These are phyloP conservation scores for Amphipyra berbera DNA, from an alignment of 2,888 invertebrate species.

Conservation along the genomic window DNA sequence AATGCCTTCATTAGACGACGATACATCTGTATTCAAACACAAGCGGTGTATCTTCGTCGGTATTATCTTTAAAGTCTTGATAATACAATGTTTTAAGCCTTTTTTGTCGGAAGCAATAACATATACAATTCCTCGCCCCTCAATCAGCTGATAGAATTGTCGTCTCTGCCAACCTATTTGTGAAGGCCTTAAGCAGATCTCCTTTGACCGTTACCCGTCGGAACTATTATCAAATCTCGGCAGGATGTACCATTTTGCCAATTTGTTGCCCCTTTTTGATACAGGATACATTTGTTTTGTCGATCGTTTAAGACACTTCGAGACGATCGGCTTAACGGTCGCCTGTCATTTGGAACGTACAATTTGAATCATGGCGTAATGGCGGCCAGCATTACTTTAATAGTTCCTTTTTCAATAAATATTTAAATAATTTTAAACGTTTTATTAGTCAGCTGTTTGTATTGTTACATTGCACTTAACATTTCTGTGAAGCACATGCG, in stretches of 20 bases:
- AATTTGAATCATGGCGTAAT: slow-evolving; percentile 36
- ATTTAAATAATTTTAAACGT: slow-evolving; percentile 20
- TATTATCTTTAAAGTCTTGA: background rate
- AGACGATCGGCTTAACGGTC: slow-evolving; percentile 55
- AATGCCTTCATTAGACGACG: background rate
- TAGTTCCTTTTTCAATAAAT: slow-evolving; percentile 17
- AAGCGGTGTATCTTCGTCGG: background rate
- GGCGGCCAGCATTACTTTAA: slow-evolving; percentile 29
- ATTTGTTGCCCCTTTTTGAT: slow-evolving; percentile 79
- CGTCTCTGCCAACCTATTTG: slow-evolving; percentile 6
- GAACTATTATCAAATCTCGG: slow-evolving; percentile 64
- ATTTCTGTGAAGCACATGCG: slow-evolving; percentile 35
- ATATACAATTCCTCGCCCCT: slow-evolving; percentile 12
- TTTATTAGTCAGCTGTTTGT: slow-evolving; percentile 34
- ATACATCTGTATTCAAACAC: background rate
- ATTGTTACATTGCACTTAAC: slow-evolving; percentile 35
- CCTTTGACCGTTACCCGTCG: slow-evolving; percentile 41
- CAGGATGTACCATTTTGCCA: slow-evolving; percentile 84
- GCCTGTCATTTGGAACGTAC: slow-evolving; percentile 31
- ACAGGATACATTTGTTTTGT: slow-evolving; percentile 79
- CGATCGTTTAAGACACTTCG: slow-evolving; percentile 64
- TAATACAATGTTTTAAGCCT: background rate
- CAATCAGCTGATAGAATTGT: background rate
- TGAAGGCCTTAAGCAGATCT: slow-evolving; percentile 37
- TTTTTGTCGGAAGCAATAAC: slow-evolving; percentile 16